A percentile compares a stretch with the other conserved stretches of the same genome.
Evolutionary conservation across 1,140 invertebrate genomes (phyloP).

Genomic region (Drosophila serrata): DNA sequence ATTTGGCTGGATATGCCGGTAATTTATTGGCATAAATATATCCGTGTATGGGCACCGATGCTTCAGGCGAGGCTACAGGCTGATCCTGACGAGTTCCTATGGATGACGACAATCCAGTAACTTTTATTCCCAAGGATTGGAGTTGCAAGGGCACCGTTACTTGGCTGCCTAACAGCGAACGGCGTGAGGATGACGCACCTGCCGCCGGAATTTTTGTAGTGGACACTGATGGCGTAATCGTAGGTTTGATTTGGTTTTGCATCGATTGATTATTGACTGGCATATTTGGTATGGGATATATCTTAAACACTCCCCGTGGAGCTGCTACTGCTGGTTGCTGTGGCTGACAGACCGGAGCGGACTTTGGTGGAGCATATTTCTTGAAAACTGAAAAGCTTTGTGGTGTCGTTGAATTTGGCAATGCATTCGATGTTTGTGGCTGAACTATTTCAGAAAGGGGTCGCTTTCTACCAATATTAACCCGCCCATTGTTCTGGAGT

Average conservation of each 20-base stretch:
- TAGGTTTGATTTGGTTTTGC: not conserved
- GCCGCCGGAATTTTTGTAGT: not conserved
- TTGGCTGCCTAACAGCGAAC: no score
- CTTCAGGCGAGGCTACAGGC: not conserved
- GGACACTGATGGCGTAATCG: not conserved
- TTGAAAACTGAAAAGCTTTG: not conserved
- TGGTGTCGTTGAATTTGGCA: no score
- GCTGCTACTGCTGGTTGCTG: not conserved
- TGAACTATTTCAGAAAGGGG: not conserved
- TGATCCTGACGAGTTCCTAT: not conserved
- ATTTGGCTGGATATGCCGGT: slow-evolving; percentile 36
- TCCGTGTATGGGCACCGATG: slow-evolving; percentile 16
- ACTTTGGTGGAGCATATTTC: not conserved
- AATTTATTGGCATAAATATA: slow-evolving; percentile 36
- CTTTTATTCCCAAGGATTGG: no score
- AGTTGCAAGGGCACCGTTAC: no score
- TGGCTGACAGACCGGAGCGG: not conserved
- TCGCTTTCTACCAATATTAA: slow-evolving; percentile 42
- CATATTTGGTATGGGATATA: not conserved
- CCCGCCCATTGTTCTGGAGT: not conserved
- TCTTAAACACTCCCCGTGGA: not conserved
- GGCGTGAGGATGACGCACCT: not conserved
- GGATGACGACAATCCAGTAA: no score
- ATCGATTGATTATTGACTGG: not conserved
- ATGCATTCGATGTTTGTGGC: not conserved